Base-by-base conservation (phyloP, 2,888 invertebrate species). In the Nemotelus pantherinus region DNA sequence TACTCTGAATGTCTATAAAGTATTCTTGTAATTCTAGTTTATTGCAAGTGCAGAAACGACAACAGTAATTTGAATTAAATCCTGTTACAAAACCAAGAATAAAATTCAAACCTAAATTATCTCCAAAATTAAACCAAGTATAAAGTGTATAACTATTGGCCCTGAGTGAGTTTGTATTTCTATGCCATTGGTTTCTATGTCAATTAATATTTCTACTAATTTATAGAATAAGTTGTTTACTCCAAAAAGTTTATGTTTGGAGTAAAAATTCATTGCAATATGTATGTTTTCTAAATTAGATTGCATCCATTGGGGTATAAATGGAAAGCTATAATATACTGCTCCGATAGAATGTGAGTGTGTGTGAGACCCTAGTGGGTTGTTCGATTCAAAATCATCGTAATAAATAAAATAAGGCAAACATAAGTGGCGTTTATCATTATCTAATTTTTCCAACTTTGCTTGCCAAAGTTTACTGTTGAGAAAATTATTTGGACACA, bases 41-140 rank as follows among this genome's bases (percentile, higher is more conserved):
- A 7, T 25, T 57, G 57, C 57, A 57, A 6, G 57, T 57, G 25
- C 57, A 57, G 3, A 57, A 57, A 57, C 57, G 57, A 25, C 57
- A 57, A 57, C 10, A 57, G 25, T n/a, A 57, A 4, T 4, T 3
- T 57, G 57, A 57, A 57, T 57, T 57, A 7, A 57, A 57, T n/a
- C 57, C 57, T 57, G 57, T 57, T 25, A 57, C 57, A 9, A 57
- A 57, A 57, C 57, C 57, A 57, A 57, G 57, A 57, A 57, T 57
- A 57, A 25, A 57, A 7, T 57, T 57, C 57, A 57, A 25, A 25
- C 57, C 57, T 57, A 57, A 57, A 25, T 57, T 57, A 25, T 57
- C 57, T 3, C 57, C 25, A 57, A 57, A 57, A 57, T 7, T 57
- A 57, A 57, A 25, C 57, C 57, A 57, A 57, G 57, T 57, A 57